phyloP scores from a whole-genome alignment of 2,888 invertebrate genomes.

The Epinotia ramella region DNA sequence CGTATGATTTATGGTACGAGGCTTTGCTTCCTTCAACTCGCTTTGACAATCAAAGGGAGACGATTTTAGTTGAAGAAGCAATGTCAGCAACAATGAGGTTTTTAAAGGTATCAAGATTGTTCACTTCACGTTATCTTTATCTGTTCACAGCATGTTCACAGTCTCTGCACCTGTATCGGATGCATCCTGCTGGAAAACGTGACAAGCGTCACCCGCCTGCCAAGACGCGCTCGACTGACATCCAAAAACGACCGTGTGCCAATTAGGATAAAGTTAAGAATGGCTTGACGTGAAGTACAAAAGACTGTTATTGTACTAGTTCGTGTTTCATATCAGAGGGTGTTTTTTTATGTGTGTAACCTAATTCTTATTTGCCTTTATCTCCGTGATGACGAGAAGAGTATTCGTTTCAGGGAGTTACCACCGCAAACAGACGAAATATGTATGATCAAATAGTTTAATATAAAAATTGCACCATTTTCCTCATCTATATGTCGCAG shows the following conservation, averaged over 20 bases:
- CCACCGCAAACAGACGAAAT: too few relatives aligned
- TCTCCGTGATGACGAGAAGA: too few relatives aligned
- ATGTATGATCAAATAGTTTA: too few relatives aligned
- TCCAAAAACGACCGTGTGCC: neutral
- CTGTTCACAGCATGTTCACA: conserved; percentile 39
- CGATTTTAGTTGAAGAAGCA: neutral
- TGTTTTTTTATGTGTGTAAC: too few relatives aligned
- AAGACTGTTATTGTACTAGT: neutral
- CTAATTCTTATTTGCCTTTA: too few relatives aligned
- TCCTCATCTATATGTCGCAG: too few relatives aligned
- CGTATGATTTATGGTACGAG: too few relatives aligned
- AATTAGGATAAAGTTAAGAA: neutral
- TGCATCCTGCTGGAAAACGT: conserved; percentile 22
- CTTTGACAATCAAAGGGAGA: neutral
- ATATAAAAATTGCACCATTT: too few relatives aligned
- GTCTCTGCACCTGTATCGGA: conserved; percentile 5
- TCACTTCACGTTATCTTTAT: conserved; percentile 6
- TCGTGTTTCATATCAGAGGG: neutral
- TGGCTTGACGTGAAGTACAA: neutral
- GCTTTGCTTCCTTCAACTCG: too few relatives aligned
- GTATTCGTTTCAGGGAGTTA: too few relatives aligned
- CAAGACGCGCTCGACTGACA: neutral
- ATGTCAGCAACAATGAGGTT: too few relatives aligned
- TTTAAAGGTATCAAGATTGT: neutral
- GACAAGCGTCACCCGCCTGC: conserved; percentile 27